Evolutionary conservation across 2,888 invertebrate species (phyloP).

Genomic region (Diploptera punctata): DNA sequence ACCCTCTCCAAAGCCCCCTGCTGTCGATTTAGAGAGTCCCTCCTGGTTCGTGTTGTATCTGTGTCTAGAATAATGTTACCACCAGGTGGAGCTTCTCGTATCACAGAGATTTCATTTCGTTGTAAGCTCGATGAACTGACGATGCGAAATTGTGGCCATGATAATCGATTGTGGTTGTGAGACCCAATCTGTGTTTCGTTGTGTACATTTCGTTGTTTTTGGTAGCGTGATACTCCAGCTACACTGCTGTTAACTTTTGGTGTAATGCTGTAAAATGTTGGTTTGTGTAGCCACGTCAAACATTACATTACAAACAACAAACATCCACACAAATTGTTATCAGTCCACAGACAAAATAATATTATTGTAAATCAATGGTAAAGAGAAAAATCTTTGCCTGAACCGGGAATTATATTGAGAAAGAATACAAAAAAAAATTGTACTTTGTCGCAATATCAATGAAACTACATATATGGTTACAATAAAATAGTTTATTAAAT

Average conservation of each 20-base stretch:
- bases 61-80: neutral
- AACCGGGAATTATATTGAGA: too few species aligned
- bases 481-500: too few species aligned
- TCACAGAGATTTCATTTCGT: slow-evolving; percentile 5
- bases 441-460: too few species aligned
- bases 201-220: slow-evolving; percentile 55
- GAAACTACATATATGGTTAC: too few species aligned
- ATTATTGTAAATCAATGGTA: too few species aligned
- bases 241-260: slow-evolving; percentile 31
- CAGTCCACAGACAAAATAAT: too few species aligned
- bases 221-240: slow-evolving; percentile 43
- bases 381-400: too few species aligned
- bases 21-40: slow-evolving; percentile 37
- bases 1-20: slow-evolving; percentile 62
- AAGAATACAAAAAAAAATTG: too few species aligned
- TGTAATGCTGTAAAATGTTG: slow-evolving; percentile 29
- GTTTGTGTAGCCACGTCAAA: too few species aligned
- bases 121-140: neutral
- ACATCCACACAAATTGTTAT: too few species aligned
- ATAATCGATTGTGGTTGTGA: slow-evolving; percentile 61
- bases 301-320: too few species aligned
- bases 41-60: neutral
- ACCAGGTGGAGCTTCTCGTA: neutral
- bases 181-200: slow-evolving; percentile 54
- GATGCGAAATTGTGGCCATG: slow-evolving; percentile 58